Base-by-base conservation (phyloP, 2,113 vertebrate genomes). In the Ariopsis seemanni region DNA sequence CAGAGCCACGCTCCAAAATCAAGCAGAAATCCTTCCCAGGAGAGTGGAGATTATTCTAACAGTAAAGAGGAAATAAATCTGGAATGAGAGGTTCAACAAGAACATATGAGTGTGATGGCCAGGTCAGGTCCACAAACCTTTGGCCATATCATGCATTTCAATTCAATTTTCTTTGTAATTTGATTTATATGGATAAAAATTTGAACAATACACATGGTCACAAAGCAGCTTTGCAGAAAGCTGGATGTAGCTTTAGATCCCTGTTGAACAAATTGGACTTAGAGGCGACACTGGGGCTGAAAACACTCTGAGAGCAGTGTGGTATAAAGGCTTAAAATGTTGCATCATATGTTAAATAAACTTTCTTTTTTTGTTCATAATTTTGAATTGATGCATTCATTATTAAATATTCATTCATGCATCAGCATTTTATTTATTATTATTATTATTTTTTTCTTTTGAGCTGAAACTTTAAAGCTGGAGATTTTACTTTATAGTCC, bases 401-500 rank as follows among this genome's bases (percentile, higher is more conserved):
- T 17, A 55, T 27, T 57, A 84, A 84, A 50, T 57, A 53, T 1
- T 83, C 42, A 80, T 63, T 81, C 67, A 86, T 52, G 69, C 74
- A 50, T 65, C 55, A 52, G 50, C 72, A 77, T 65, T 65, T 48
- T 15, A n/a, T 65, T n/a, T n/a, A n/a, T n/a, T 42, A 50, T 86
- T 87, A 3, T 9, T 65, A 10, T 71, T 7, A 71, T 83, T 27
- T 52, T 30, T 86, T 87, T 67, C 22, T 52, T 12, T 22, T 0
- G 1, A 52, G 10, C 11, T 25, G 22, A 77, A 65, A 85, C 80
- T 89, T 82, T 88, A 91, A 89, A 90, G 80, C 60, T 84, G 74
- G 80, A 72, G 87, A 71, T 85, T 87, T 63, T 62, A 12, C 89
- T 63, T 93, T 87, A 91, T 88, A 86, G 90, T 90, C 89, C 90